phyloP scores from a whole-genome alignment of 1,140 invertebrate genomes.

The Tetragnatha versicolor region DNA sequence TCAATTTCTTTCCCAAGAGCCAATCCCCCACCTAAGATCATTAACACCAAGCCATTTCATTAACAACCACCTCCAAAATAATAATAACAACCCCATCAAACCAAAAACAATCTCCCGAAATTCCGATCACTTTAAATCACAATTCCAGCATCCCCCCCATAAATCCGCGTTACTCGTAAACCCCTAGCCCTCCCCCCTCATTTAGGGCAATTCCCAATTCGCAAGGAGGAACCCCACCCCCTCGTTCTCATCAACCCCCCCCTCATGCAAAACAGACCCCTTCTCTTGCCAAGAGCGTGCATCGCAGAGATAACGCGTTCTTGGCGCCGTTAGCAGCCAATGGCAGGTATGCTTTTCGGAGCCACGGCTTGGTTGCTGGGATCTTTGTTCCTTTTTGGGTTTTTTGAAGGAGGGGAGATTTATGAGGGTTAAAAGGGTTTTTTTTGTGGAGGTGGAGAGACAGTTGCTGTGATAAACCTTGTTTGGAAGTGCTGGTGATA shows the following conservation, averaged over 20 bases:
- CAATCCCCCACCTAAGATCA: too few relatives aligned
- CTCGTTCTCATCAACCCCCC: conserved; percentile 32
- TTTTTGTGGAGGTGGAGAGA: too few relatives aligned
- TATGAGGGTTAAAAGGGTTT: too few relatives aligned
- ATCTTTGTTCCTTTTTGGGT: neutral
- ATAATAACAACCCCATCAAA: too few relatives aligned
- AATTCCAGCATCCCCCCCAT: conserved; percentile 21
- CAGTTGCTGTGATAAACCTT: too few relatives aligned
- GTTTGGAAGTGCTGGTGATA: too few relatives aligned
- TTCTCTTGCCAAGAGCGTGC: too few relatives aligned
- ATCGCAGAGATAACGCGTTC: neutral
- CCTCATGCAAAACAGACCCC: conserved; percentile 5
- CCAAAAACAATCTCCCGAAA: too few relatives aligned
- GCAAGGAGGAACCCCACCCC: conserved; percentile 23
- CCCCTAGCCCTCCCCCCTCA: neutral
- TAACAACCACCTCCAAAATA: too few relatives aligned
- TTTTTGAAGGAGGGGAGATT: neutral
- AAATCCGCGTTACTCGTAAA: conserved; percentile 48
- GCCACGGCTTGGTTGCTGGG: conserved; percentile 27
- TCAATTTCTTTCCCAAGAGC: too few relatives aligned
- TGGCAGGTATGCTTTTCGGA: conserved; percentile 30
- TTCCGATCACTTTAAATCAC: too few relatives aligned
- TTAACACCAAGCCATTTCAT: too few relatives aligned
- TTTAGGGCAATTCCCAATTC: conserved; percentile 49
- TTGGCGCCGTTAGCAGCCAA: neutral